A percentile compares a stretch with the other conserved stretches of the same genome.
Evolutionary conservation across 1,140 invertebrate species (phyloP).

Genomic region (Globodera rostochiensis): DNA sequence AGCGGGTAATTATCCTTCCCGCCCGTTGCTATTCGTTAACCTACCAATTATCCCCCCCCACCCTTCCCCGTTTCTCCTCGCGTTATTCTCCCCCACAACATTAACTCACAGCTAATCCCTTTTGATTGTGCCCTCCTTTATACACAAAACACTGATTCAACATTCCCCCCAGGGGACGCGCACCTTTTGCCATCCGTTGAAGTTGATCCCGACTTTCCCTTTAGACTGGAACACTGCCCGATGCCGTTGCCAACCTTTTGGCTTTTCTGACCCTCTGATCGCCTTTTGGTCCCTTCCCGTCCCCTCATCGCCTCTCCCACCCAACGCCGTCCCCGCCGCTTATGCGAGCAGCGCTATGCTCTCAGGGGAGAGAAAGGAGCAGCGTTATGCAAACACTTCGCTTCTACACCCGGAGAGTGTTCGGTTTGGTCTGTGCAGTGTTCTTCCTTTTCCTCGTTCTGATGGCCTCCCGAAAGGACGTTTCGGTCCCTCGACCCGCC

Average conservation of each 20-base stretch:
- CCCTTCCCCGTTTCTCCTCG: background rate
- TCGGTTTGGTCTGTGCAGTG: conserved; percentile 41
- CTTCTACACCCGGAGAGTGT: conserved; percentile 52
- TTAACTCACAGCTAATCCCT: background rate
- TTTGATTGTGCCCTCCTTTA: background rate
- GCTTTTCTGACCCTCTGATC: background rate
- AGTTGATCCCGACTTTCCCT: background rate
- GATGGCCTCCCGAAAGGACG: conserved; percentile 39
- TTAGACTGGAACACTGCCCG: background rate
- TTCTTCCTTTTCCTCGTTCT: conserved; percentile 53
- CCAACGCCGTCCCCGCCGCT: background rate
- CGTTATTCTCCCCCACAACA: background rate
- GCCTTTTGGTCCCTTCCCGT: too few species aligned
- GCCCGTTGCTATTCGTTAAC: background rate
- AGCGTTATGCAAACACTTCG: conserved; percentile 39
- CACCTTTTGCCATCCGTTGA: background rate
- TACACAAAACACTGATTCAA: background rate
- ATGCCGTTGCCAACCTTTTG: background rate
- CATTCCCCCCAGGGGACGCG: background rate
- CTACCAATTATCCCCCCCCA: background rate
- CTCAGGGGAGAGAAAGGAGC: background rate
- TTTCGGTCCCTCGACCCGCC: background rate
- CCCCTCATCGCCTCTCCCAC: too few species aligned
- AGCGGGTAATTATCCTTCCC: background rate
- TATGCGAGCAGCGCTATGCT: conserved; percentile 3